phyloP scores from a whole-genome alignment of 2,113 vertebrate genomes.

The Sapajus apella region DNA sequence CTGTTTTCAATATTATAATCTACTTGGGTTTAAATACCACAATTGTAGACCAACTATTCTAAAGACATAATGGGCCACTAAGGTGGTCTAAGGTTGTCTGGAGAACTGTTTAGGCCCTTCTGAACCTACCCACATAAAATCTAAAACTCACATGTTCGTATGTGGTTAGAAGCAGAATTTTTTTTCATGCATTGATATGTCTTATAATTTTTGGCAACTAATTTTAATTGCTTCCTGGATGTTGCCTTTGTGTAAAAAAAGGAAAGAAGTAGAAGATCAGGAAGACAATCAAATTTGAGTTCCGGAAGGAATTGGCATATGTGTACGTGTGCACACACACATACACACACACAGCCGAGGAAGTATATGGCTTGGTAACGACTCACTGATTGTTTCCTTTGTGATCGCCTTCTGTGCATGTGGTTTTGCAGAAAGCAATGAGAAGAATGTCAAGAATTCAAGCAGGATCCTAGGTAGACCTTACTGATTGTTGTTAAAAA shows the following conservation, averaged over 20 bases:
- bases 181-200: neutral
- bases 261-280: neutral
- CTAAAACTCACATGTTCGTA: neutral
- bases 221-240: conserved; percentile 22
- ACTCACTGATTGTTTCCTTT: neutral
- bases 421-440: conserved; percentile 51
- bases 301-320: neutral
- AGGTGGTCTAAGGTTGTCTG: neutral
- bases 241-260: neutral
- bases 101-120: neutral
- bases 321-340: too few species aligned
- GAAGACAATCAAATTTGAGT: neutral
- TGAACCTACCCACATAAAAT: neutral
- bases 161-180: neutral
- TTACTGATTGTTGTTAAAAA: conserved; percentile 52
- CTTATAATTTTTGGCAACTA: neutral
- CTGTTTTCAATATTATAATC: conserved; percentile 23
- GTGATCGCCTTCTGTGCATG: neutral
- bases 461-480: conserved; percentile 27
- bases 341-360: neutral
- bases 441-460: conserved; percentile 73
- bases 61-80: neutral
- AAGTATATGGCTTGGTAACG: neutral
- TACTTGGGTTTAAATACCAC: neutral
- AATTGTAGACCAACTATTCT: neutral